A percentile compares a stretch with the other conserved stretches of the same genome.
phyloP scores from a whole-genome alignment of 2,888 invertebrate species.

The Germaria angustata region DNA sequence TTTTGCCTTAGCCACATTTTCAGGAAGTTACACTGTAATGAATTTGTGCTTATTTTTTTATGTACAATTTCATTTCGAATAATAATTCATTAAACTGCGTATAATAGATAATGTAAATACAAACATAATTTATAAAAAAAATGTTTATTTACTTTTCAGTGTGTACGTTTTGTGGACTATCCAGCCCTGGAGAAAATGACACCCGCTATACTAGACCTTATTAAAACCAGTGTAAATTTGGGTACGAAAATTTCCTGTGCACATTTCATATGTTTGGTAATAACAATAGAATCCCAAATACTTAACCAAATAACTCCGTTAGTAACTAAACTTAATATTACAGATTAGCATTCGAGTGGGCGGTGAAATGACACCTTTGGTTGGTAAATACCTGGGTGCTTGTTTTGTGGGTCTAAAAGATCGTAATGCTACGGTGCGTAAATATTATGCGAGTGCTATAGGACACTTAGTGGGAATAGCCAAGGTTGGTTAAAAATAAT shows the following conservation, averaged over 20 bases:
- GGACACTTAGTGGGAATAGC: conserved; percentile 91
- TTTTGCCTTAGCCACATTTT: too few species aligned
- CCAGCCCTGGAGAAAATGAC: conserved; percentile 88
- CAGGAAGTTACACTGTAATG: too few species aligned
- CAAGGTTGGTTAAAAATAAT: conserved; percentile 81
- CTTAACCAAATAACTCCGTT: background rate
- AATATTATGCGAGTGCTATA: conserved; percentile 90
- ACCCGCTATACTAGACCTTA: conserved; percentile 89
- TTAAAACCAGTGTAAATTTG: conserved; percentile 88
- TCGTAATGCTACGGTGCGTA: conserved; percentile 90
- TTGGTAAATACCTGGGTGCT: conserved; percentile 82
- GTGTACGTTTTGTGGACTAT: conserved; percentile 87
- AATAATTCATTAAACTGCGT: too few species aligned
- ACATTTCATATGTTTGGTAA: conserved; percentile 87
- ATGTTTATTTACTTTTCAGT: conserved; percentile 80
- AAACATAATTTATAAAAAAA: too few species aligned
- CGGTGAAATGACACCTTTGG: conserved; percentile 82
- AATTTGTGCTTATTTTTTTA: too few species aligned
- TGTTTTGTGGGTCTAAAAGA: conserved; percentile 89
- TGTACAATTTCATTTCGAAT: too few species aligned
- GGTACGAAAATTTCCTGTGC: conserved; percentile 91
- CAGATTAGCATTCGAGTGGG: conserved; percentile 81
- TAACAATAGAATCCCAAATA: background rate
- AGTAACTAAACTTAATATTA: background rate
- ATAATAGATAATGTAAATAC: too few species aligned